phyloP scores from a whole-genome alignment of 2,888 invertebrate species.

The Pristionchus arcanus region DNA sequence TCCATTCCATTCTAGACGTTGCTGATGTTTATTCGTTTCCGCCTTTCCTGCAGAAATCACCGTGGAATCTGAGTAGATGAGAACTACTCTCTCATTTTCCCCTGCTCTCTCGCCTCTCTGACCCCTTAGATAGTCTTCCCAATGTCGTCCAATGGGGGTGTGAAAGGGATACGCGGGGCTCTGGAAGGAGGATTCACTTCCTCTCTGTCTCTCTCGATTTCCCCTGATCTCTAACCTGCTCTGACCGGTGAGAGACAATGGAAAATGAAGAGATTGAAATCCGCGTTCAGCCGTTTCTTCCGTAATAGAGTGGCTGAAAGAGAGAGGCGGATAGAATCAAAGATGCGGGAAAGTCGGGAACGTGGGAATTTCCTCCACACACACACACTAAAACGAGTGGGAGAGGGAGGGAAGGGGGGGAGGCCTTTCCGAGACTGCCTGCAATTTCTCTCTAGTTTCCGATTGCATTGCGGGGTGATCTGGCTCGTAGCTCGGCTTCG shows the following conservation, averaged over 20 bases:
- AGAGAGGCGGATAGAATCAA: constrained; percentile 8
- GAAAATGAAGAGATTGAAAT: background rate
- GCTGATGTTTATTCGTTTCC: background rate
- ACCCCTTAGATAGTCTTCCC: too few species aligned
- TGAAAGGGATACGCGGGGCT: constrained; percentile 5
- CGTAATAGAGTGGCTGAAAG: constrained; percentile 8
- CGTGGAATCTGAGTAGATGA: background rate
- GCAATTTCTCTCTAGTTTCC: constrained; percentile 14
- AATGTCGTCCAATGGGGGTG: background rate
- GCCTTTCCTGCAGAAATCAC: constrained; percentile 13
- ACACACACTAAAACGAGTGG: constrained; percentile 6
- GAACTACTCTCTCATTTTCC: too few species aligned
- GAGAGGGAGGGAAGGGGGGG: background rate
- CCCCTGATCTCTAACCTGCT: background rate
- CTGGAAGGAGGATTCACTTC: background rate
- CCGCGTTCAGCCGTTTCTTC: background rate
- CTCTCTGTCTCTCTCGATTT: background rate
- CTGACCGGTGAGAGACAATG: background rate
- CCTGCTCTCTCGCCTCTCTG: too few species aligned
- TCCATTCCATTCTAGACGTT: too few species aligned
- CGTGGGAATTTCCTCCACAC: constrained; percentile 21
- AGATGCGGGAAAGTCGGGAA: constrained; percentile 36
- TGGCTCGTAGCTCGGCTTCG: background rate
- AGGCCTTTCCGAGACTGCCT: background rate
- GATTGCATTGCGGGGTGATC: background rate